A percentile compares a stretch with the other conserved stretches of the same genome.
phyloP scores from a whole-genome alignment of 2,888 invertebrate genomes.

The Heliconius aoede region DNA sequence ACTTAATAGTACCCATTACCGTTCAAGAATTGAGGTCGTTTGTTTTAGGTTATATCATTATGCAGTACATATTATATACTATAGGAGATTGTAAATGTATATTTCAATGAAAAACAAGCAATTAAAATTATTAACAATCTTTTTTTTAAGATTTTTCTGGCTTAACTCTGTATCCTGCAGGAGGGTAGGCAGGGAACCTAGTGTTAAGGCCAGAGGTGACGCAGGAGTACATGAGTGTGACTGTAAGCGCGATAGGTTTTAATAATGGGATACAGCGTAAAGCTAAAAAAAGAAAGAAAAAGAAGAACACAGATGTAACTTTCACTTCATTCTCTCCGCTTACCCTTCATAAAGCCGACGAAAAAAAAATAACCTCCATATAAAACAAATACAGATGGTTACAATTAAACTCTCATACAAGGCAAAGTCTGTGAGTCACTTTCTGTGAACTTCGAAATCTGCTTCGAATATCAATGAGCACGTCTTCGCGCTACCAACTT shows the following conservation, averaged over 20 bases:
- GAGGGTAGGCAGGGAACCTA: too few relatives aligned
- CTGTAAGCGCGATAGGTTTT: too few relatives aligned
- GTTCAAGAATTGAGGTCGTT: neutral
- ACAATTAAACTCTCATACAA: neutral
- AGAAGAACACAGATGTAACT: too few relatives aligned
- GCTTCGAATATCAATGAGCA: slow-evolving; percentile 28
- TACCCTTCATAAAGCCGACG: too few relatives aligned
- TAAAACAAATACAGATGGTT: neutral
- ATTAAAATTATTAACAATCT: neutral
- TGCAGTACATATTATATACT: neutral
- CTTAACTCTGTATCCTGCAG: neutral
- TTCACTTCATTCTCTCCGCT: too few relatives aligned
- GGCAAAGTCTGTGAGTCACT: slow-evolving; percentile 17
- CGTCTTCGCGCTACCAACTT: slow-evolving; percentile 18
- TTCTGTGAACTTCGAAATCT: slow-evolving; percentile 24
- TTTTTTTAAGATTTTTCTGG: neutral
- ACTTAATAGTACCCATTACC: neutral
- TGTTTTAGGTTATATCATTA: slow-evolving; percentile 1
- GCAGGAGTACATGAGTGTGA: too few relatives aligned
- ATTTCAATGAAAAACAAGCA: slow-evolving; percentile 5
- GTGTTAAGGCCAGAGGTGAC: too few relatives aligned
- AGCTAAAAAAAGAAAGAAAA: too few relatives aligned
- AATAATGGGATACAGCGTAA: too few relatives aligned
- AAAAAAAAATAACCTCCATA: too few relatives aligned
- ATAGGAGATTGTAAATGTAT: neutral